Evolutionary conservation across 1,140 invertebrate species (phyloP).

Genomic region (Drosophila tani): DNA sequence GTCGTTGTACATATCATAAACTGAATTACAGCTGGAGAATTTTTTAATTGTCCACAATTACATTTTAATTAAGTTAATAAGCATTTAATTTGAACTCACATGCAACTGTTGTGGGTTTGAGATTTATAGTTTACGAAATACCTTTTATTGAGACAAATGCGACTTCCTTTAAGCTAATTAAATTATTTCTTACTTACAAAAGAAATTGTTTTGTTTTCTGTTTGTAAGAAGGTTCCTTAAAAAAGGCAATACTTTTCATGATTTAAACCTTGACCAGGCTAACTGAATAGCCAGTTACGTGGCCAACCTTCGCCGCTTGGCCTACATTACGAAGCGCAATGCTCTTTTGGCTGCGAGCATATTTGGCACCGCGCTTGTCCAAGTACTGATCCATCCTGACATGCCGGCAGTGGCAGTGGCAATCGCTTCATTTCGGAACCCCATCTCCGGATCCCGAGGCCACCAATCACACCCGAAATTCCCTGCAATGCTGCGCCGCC

Average conservation of each 20-base stretch:
- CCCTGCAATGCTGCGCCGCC: constrained; percentile 17
- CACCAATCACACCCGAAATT: constrained; percentile 32
- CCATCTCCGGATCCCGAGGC: constrained; percentile 10
- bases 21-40: background rate
- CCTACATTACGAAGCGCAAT: constrained; percentile 5
- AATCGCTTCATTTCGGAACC: constrained; percentile 42
- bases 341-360: background rate
- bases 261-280: background rate
- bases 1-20: constrained; percentile 11
- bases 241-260: background rate
- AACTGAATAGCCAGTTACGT: background rate
- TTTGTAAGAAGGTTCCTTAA: no score
- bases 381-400: constrained; percentile 35
- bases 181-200: no score
- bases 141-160: background rate
- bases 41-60: constrained; percentile 11
- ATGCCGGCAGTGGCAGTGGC: constrained; percentile 34
- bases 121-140: constrained; percentile 1
- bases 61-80: constrained; percentile 11
- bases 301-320: background rate
- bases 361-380: constrained; percentile 19
- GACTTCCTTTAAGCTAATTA: no score
- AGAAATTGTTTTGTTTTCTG: no score
- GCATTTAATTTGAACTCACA: constrained; percentile 6
- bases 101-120: background rate